Evolutionary conservation across 2,888 invertebrate genomes (phyloP), one percentile per base, ranked within the genome.

Genomic region (Norana najaformis): DNA sequence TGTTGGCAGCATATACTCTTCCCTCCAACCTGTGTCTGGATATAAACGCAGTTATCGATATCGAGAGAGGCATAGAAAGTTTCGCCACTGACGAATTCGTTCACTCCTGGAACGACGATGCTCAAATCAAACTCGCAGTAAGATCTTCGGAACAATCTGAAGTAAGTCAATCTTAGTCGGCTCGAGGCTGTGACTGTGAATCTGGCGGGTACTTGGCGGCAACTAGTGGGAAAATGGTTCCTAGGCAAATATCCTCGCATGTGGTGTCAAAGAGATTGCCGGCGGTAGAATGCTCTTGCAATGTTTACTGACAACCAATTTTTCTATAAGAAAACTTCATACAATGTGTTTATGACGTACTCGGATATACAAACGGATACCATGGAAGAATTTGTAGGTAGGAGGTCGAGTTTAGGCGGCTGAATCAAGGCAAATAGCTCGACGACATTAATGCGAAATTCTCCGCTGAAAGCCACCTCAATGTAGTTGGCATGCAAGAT

Each of bases 1-100:
- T 13, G 30, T 0, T 0, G n/a, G 30, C 6, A 30, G 30, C 6
- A 16, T 6, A 20, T 5, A 23, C 47, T 23, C 5, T 11, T 16
- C 16, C n/a, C 69, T n/a, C 14, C 69, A 69, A 30, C 8, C n/a
- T 30, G n/a, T 69, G 30, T 11, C 1, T n/a, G n/a, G 13, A 69
- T n/a, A n/a, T 30, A 0, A 11, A 5, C 30, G 11, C 1, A n/a
- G 18, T 11, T 5, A n/a, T n/a, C 5, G 1, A 0, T 8, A 69
- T n/a, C 8, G 0, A 3, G 69, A n/a, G 0, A 13, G 30, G 11
- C 69, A 69, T 69, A n/a, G 69, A 8, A n/a, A n/a, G 11, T 5
- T 30, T n/a, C n/a, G 69, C 30, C 69, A 69, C 69, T 69, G 30
- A n/a, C n/a, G n/a, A n/a, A n/a, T n/a, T n/a, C 69, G 8, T 69